These are phyloP conservation scores for Drosophila kanekoi DNA, from an alignment of 2,888 invertebrate species.

Conservation along the genomic window DNA sequence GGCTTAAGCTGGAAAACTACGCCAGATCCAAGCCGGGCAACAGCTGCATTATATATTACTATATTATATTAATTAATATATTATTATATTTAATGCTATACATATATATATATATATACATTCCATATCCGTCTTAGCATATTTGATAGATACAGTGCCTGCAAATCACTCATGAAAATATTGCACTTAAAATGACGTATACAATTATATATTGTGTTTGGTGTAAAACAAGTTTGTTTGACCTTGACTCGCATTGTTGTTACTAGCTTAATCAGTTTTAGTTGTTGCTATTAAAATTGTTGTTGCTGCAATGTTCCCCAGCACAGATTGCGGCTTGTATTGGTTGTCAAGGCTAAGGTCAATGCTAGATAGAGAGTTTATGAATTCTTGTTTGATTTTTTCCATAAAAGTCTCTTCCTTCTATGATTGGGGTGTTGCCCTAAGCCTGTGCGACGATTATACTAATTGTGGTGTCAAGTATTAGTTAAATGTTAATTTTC, in stretches of 20 bases:
- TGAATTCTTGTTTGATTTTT: background rate
- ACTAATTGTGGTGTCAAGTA: no score
- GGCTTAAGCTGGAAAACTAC: no score
- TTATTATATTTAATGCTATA: no score
- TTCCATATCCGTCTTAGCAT: no score
- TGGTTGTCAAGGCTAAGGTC: background rate
- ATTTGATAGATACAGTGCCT: background rate
- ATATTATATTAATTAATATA: no score
- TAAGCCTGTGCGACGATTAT: no score
- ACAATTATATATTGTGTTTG: background rate
- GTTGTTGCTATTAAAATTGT: slow-evolving; percentile 2
- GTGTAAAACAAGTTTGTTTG: slow-evolving; percentile 27
- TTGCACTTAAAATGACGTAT: slow-evolving; percentile 5
- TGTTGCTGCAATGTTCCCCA: background rate
- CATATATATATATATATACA: no score
- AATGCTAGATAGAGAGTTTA: background rate
- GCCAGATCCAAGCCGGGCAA: no score
- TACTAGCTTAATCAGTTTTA: slow-evolving; percentile 7
- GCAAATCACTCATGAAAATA: background rate
- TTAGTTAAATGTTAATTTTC: no score
- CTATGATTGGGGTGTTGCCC: no score
- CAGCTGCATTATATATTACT: no score
- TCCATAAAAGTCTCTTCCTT: background rate
- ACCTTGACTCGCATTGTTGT: slow-evolving; percentile 26
- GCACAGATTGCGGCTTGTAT: slow-evolving; percentile 3